These are phyloP conservation scores for Dasypogon diadema DNA, from an alignment of 2,888 invertebrate genomes.

Conservation along the genomic window DNA sequence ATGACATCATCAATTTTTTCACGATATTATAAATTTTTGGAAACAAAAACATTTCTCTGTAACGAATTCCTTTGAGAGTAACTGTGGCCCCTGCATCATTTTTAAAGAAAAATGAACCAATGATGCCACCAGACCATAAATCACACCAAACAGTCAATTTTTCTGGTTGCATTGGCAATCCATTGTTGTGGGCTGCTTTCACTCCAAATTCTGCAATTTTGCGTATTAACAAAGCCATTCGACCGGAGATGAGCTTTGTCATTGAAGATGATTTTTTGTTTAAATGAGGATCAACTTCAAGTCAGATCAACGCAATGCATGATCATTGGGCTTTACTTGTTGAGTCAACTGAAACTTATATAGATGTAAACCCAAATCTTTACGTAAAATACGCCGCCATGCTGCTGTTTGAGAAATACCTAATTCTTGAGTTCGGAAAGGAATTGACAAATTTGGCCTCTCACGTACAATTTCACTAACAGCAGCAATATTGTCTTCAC, in stretches of 20 bases:
- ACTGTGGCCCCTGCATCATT: background rate
- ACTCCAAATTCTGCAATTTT: conserved; percentile 5
- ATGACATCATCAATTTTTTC: too few species aligned
- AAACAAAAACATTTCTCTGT: background rate
- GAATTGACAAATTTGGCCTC: conserved; percentile 41
- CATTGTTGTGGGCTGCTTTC: background rate
- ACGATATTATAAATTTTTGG: background rate
- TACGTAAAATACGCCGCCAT: conserved; percentile 51
- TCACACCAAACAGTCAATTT: too few species aligned
- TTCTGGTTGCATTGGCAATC: conserved; percentile 12
- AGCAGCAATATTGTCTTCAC: conserved; percentile 50
- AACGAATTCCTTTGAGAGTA: background rate
- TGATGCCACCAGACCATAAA: too few species aligned
- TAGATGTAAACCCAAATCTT: conserved; percentile 34
- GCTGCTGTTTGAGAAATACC: conserved; percentile 35
- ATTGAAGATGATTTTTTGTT: background rate
- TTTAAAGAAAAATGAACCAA: too few species aligned
- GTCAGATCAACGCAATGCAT: background rate
- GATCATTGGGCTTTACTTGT: conserved; percentile 1
- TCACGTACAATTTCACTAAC: conserved; percentile 43
- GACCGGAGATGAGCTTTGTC: conserved; percentile 1
- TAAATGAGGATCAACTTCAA: background rate
- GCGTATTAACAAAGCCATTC: background rate
- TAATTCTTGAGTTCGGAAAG: conserved; percentile 43
- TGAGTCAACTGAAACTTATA: conserved; percentile 34